Evolutionary conservation across 2,113 vertebrate genomes (phyloP), one percentile per base, ranked within the genome.

Genomic region (Cebidichthys violaceus): DNA sequence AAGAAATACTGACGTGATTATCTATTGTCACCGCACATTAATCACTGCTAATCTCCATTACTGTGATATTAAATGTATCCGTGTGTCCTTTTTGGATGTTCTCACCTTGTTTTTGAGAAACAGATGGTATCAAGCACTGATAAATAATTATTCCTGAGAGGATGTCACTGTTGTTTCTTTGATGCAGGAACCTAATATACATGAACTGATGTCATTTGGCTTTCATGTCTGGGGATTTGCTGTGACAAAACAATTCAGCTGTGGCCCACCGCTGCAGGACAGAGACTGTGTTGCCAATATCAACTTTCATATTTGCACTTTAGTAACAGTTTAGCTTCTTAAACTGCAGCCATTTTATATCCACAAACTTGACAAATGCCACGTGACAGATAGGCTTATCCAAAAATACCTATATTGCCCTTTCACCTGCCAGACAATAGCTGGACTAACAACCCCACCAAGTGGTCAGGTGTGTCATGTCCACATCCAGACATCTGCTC

Each of bases 381-480:
- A 10, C 62, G n/a, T 45, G 62, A 13, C 1, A 18, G 37, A 24
- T n/a, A 37, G 27, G 20, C 33, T 35, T 11, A 62, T 45, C 55
- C 31, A 75, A 45, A 73, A 62, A 41, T 29, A 59, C 45, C 24
- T 55, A 47, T 14, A 39, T 31, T 91, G 90, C 86, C 90, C 92
- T 91, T 89, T 92, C 90, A 93, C 92, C 93, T 92, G 86, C 60
- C 33, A 37, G 35, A 73, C 43, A 64, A 94, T 92, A 89, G 82
- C 86, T 94, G 90, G 93, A 90, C 90, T 83, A 89, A 94, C 91
- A 90, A 90, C 92, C 85, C 93, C 93, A 91, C 90, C 92, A 87
- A 92, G 93, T 94, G 93, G 93, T 87, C 89, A 92, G 90, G 90
- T 88, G 82, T 78, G 86, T 88, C 88, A 93, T 57, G 47, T 83